Percentiles rank a stretch among this genome's conserved stretches.
These are phyloP conservation scores for Paramormyrops hopkinsi DNA, from an alignment of 2,797 vertebrate species.

Conservation along the genomic window DNA sequence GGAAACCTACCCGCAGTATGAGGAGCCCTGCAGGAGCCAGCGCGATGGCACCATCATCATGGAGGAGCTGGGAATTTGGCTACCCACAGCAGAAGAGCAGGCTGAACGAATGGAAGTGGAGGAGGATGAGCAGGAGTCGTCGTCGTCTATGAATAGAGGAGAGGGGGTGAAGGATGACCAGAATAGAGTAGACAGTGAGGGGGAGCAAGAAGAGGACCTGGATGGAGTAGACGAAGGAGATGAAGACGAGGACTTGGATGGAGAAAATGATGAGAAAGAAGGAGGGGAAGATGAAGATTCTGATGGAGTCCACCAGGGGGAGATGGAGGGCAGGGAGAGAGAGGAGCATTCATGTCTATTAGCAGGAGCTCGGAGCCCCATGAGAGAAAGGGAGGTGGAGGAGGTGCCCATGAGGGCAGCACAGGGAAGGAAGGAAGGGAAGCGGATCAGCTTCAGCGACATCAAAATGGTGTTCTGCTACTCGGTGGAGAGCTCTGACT, in stretches of 20 bases:
- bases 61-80: slow-evolving; percentile 53
- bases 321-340: not conserved
- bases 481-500: slow-evolving; percentile 45
- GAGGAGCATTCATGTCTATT: slow-evolving; percentile 45
- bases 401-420: slow-evolving; percentile 35
- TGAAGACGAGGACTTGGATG: slow-evolving; percentile 25
- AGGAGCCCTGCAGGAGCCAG: slow-evolving; percentile 47
- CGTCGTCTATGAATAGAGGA: slow-evolving; percentile 26
- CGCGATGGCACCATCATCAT: slow-evolving; percentile 59
- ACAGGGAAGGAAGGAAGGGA: slow-evolving; percentile 44
- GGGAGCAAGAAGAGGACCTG: slow-evolving; percentile 16
- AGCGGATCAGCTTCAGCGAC: slow-evolving; percentile 52
- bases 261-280: slow-evolving; percentile 39
- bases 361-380: not conserved
- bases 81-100: slow-evolving; percentile 81
- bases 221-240: not conserved
- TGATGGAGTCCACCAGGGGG: slow-evolving; percentile 42
- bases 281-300: slow-evolving; percentile 55
- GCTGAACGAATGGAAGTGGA: slow-evolving; percentile 77
- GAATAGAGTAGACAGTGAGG: slow-evolving; percentile 25
- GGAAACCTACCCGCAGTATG: slow-evolving; percentile 80
- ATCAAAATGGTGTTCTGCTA: slow-evolving; percentile 55
- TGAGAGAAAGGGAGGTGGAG: slow-evolving; percentile 28
- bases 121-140: slow-evolving; percentile 22
- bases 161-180: slow-evolving; percentile 31